These are phyloP conservation scores for Platyura marginata DNA, from an alignment of 1,140 invertebrate species.

Conservation along the genomic window DNA sequence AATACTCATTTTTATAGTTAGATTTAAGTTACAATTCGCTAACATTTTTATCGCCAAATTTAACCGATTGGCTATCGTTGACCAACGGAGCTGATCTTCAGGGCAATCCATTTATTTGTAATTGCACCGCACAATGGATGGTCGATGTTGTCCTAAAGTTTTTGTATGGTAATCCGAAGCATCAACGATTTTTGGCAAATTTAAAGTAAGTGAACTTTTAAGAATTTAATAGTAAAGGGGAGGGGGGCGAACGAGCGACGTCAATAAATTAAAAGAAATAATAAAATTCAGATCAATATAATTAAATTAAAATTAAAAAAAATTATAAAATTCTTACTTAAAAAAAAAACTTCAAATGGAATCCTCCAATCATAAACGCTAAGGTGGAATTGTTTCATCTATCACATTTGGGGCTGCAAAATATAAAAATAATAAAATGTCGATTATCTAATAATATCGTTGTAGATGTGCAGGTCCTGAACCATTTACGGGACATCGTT, in stretches of 20 bases:
- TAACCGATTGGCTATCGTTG: not conserved
- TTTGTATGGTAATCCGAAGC: not conserved
- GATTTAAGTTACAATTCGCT: conserved; percentile 3
- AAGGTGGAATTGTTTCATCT: too few species aligned
- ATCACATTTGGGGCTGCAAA: too few species aligned
- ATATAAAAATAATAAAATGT: too few species aligned
- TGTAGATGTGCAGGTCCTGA: not conserved
- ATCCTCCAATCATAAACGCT: too few species aligned
- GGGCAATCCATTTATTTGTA: conserved; percentile 2
- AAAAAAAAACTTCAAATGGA: too few species aligned
- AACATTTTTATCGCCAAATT: not conserved
- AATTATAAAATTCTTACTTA: too few species aligned
- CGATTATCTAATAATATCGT: too few species aligned
- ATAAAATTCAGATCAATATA: too few species aligned
- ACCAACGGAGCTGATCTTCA: not conserved
- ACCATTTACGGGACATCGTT: not conserved
- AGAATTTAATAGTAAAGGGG: too few species aligned
- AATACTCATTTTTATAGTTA: not conserved
- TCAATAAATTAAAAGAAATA: too few species aligned
- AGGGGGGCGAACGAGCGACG: too few species aligned
- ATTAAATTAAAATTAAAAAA: too few species aligned
- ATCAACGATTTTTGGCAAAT: not conserved
- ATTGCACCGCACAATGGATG: not conserved
- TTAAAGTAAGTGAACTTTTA: not conserved
- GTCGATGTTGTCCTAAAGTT: not conserved